Conservation (phyloP, 2,113 vertebrate species). For the Corapipo altera region DNA sequence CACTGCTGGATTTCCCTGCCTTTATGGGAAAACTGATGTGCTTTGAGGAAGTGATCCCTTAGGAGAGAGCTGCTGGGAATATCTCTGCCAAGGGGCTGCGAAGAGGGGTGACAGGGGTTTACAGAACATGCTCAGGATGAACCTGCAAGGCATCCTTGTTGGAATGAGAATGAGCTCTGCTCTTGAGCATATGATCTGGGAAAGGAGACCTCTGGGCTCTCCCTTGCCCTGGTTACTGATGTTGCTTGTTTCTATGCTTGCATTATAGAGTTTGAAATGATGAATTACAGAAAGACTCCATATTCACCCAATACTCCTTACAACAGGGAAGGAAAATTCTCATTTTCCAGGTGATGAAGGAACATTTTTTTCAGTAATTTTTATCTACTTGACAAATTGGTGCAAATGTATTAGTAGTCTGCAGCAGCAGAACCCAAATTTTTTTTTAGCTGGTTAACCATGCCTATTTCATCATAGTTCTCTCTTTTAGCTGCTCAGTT, state of each 20-base stretch:
- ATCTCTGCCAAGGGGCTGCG: no score
- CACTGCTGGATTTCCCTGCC: no score
- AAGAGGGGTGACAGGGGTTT: no score
- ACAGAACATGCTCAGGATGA: no score
- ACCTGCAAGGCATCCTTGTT: no score
- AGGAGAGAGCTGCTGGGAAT: no score
- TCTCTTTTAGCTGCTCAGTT: slow-evolving; percentile 3
- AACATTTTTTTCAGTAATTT: not conserved
- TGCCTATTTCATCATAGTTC: not conserved
- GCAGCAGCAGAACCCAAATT: not conserved
- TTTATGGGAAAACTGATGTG: no score
- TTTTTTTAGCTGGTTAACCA: not conserved
- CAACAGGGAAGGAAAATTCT: not conserved
- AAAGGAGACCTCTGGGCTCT: not conserved
- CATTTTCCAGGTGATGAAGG: not conserved
- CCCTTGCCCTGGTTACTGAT: not conserved
- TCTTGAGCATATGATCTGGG: no score
- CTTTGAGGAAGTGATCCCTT: no score
- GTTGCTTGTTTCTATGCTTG: not conserved
- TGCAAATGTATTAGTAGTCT: not conserved
- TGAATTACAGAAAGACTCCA: not conserved
- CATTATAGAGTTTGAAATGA: not conserved
- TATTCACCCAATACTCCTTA: not conserved
- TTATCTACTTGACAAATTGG: not conserved
- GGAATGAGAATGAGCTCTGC: no score